Evolutionary conservation across 2,113 vertebrate genomes (phyloP), one percentile per base, ranked within the genome.

Genomic region (Bufo gargarizans): DNA sequence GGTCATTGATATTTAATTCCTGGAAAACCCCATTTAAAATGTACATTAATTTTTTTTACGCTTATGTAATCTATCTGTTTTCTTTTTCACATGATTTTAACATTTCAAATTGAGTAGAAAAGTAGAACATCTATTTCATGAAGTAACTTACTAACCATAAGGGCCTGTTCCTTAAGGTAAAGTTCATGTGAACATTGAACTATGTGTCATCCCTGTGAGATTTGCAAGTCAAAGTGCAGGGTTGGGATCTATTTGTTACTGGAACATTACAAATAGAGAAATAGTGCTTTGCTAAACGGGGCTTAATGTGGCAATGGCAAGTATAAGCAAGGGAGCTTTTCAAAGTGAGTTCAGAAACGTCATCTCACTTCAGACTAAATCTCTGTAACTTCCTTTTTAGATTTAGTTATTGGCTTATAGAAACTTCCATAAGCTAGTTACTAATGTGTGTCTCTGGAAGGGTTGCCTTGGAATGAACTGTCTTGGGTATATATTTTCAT

Each of bases 171-270:
- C 50, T 22, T 20, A 50, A 50, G 72, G 72, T 76, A 50, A 50
- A 50, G 50, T 50, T 0, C 7, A 19, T 10, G 72, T 76, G 47
- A 76, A 19, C 43, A 76, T 76, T 49, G 72, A 78, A 61, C 22
- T 81, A 20, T 65, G 80, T 45, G 43, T 82, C 33, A 6, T 65
- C 19, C 9, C 17, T 17, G 10, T 8, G 12, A 81, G 79, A 81
- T 81, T 82, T 63, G 58, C 80, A 63, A 82, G 80, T 63, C 80
- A 82, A 65, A 82, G 58, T 47, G 59, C 43, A 2, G 16, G 43
- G 9, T 10, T 20, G 10, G 16, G 58, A 81, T 20, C 8, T 45
- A 17, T 59, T 43, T 59, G 50, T 59, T 80, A 17, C 9, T 80
- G n/a, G 33, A 33, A 80, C 78, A 65, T 13, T 47, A 49, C 43